These are phyloP conservation scores for Empis stercorea DNA, from an alignment of 2,888 invertebrate species.

Conservation along the genomic window DNA sequence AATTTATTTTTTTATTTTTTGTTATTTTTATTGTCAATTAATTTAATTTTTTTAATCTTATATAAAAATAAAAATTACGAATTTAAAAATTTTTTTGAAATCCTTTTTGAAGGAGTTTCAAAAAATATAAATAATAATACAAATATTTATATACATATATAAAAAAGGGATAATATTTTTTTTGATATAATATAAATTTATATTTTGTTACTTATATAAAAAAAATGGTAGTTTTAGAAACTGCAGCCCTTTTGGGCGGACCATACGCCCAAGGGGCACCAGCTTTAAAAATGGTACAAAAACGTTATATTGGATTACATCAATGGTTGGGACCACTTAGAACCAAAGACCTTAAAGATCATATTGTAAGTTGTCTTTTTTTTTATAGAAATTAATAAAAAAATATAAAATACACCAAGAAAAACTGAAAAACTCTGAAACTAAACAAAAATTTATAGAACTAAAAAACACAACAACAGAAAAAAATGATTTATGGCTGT, in stretches of 20 bases:
- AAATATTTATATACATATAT: neutral
- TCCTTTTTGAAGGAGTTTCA: neutral
- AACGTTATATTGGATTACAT: slow-evolving; percentile 80
- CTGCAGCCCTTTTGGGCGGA: slow-evolving; percentile 59
- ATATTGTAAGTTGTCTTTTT: slow-evolving; percentile 61
- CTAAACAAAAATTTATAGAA: too few relatives aligned
- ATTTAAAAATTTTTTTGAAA: neutral
- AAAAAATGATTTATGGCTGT: too few relatives aligned
- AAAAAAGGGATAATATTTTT: neutral
- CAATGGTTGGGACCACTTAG: slow-evolving; percentile 78
- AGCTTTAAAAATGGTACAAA: slow-evolving; percentile 79
- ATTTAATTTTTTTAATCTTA: neutral
- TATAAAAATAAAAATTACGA: neutral
- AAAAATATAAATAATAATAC: neutral
- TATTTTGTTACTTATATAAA: neutral
- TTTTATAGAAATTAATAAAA: too few relatives aligned
- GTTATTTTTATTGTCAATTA: too few relatives aligned
- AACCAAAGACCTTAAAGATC: slow-evolving; percentile 65
- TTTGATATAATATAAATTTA: slow-evolving; percentile 1
- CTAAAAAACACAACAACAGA: too few relatives aligned
- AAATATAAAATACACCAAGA: neutral
- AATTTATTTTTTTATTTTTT: too few relatives aligned
- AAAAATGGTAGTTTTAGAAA: slow-evolving; percentile 61
- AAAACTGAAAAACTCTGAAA: too few relatives aligned
- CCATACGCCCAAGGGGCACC: slow-evolving; percentile 70